Evolutionary conservation across 2,888 invertebrate genomes (phyloP), one percentile per base, ranked within the genome.

Genomic region (Eristalis intricaria): DNA sequence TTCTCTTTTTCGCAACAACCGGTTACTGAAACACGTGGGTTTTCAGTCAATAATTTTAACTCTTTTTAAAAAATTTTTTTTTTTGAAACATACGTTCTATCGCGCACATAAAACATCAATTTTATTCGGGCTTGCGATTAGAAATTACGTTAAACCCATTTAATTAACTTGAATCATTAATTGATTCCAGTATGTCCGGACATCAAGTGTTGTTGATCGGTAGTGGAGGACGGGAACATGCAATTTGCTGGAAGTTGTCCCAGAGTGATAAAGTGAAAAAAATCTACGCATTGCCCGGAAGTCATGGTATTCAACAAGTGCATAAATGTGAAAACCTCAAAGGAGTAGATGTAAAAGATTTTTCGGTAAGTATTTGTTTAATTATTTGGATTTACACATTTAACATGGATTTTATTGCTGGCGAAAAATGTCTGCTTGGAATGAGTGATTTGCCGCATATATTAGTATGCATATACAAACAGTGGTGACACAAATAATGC

Each of bases 181-280:
- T 70, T 26, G 10, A 64, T 7, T 29, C 8, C 38, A 70, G 23
- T 15, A 89, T 90, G 75, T 61, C 70, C n/a, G 88, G 89, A 68
- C 94, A 94, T 73, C 94, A 95, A 90, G 95, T 98, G 88, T 93
- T 98, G 89, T 95, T 99, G 73, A 95, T 99, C 90, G 99, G 99
- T 19, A 95, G 96, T 92, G 99, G 99, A 56, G 99, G 98, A 3
- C 95, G 99, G 89, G 99, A 99, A 93, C 99, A 99, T 94, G 98
- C 98, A 4, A 94, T 99, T 90, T 96, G 97, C 90, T 99, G 98
- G 98, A 98, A 98, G 93, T 93, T 99, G 60, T 94, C 97, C 0
- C 96, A 98, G 92, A 98, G 98, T 63, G 91, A 94, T 15, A 93
- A 94, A 91, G 95, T 98, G 29, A 93, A 94, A 66, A 94, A 94